Conservation (phyloP, 2,797 vertebrate species). For the Melanogrammus aeglefinus region DNA sequence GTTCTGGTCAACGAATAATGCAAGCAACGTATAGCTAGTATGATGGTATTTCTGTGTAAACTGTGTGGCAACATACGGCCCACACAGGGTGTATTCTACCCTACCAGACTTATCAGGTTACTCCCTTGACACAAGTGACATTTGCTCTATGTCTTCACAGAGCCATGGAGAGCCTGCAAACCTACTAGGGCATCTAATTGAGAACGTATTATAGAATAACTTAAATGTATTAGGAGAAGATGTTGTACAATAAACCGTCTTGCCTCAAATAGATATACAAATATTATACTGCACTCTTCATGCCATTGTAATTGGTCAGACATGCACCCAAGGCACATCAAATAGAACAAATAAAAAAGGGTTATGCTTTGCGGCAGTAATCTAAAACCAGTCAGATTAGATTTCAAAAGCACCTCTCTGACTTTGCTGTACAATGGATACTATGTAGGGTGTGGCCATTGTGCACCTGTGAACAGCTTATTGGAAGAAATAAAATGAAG, state of each 20-base stretch:
- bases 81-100: conserved; percentile 9
- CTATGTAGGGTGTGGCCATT: conserved; percentile 29
- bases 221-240: neutral
- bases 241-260: neutral
- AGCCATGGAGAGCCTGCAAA: conserved; percentile 6
- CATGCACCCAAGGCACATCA: neutral
- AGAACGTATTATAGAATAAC: neutral
- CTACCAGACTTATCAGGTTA: conserved; percentile 39
- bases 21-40: neutral
- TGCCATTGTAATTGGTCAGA: neutral
- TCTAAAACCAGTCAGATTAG: conserved; percentile 29
- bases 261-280: neutral
- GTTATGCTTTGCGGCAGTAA: conserved; percentile 18
- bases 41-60: conserved; percentile 7
- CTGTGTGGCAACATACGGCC: conserved; percentile 16
- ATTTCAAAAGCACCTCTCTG: conserved; percentile 19
- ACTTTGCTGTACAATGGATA: conserved; percentile 35
- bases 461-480: neutral
- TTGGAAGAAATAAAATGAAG: neutral
- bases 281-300: neutral
- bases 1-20: neutral
- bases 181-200: neutral
- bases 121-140: conserved; percentile 29
- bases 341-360: neutral
- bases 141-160: conserved; percentile 23